Conservation (phyloP, 2,797 vertebrate species). For the Phoebastria nigripes region DNA sequence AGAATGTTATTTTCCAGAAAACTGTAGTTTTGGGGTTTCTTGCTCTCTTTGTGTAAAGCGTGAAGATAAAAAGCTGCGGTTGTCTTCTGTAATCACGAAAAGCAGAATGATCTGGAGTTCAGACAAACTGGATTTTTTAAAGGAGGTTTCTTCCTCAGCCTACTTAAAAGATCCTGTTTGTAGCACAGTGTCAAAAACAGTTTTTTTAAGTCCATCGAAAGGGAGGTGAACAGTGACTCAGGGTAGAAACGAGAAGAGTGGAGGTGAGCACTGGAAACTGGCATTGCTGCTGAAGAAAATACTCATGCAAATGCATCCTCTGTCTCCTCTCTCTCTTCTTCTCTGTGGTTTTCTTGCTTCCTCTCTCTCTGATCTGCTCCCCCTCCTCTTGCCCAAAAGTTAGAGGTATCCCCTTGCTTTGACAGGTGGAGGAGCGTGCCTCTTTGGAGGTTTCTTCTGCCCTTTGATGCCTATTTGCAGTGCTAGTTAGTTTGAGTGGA, state of each 20-base stretch:
- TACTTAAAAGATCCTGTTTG: not conserved
- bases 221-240: not conserved
- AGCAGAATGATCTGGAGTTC: not conserved
- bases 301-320: not conserved
- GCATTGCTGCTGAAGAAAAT: not conserved
- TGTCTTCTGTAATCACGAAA: not conserved
- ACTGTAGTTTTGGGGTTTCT: not conserved
- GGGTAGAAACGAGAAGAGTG: not conserved
- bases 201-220: accelerated
- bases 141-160: not conserved
- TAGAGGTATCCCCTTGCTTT: not conserved
- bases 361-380: not conserved
- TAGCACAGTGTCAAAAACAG: not conserved
- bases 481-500: not conserved
- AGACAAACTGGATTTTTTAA: not conserved
- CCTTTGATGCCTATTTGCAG: not conserved
- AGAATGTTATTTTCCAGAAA: not conserved
- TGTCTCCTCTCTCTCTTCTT: not conserved
- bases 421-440: not conserved
- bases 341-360: not conserved
- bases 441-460: not conserved
- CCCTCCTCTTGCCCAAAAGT: not conserved
- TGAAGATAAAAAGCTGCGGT: not conserved
- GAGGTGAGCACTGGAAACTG: accelerated
- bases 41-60: not conserved